A percentile compares a stretch with the other conserved stretches of the same genome.
These are phyloP conservation scores for Etheostoma nigrum DNA, from an alignment of 2,797 vertebrate species.

Conservation along the genomic window DNA sequence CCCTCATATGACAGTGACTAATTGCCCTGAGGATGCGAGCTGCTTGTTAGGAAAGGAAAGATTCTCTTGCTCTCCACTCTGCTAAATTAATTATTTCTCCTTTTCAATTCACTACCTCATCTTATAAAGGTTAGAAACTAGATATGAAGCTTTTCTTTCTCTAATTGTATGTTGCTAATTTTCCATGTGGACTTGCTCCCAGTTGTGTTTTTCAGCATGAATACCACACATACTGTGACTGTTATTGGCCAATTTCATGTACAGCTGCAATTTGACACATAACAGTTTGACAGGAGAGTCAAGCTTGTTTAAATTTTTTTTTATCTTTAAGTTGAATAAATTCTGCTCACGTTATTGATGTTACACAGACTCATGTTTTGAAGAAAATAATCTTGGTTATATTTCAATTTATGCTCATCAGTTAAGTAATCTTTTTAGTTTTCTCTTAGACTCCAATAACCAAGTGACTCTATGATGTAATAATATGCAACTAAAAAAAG, in stretches of 20 bases:
- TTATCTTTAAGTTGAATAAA: background rate
- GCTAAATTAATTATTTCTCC: slow-evolving; percentile 88
- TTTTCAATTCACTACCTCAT: slow-evolving; percentile 83
- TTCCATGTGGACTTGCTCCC: slow-evolving; percentile 54
- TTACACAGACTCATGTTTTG: background rate
- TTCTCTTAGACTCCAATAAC: background rate
- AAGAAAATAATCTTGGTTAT: background rate
- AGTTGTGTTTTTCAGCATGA: slow-evolving; percentile 44
- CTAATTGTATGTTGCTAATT: slow-evolving; percentile 79
- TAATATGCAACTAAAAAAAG: background rate
- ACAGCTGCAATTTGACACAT: slow-evolving; percentile 26
- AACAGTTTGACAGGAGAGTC: slow-evolving; percentile 9
- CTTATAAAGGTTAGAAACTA: slow-evolving; percentile 80
- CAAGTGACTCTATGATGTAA: background rate
- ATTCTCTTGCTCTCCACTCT: slow-evolving; percentile 80
- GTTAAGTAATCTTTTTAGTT: background rate
- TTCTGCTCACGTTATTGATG: slow-evolving; percentile 8
- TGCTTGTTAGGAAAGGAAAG: slow-evolving; percentile 87
- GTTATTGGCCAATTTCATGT: slow-evolving; percentile 52
- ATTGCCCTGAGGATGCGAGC: slow-evolving; percentile 87
- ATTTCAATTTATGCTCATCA: background rate
- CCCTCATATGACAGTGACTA: slow-evolving; percentile 90
- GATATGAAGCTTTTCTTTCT: slow-evolving; percentile 69
- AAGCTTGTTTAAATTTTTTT: slow-evolving; percentile 1
- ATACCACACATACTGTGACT: slow-evolving; percentile 30